Conservation (phyloP, 2,888 invertebrate genomes). For the Myopa tessellatipennis region DNA sequence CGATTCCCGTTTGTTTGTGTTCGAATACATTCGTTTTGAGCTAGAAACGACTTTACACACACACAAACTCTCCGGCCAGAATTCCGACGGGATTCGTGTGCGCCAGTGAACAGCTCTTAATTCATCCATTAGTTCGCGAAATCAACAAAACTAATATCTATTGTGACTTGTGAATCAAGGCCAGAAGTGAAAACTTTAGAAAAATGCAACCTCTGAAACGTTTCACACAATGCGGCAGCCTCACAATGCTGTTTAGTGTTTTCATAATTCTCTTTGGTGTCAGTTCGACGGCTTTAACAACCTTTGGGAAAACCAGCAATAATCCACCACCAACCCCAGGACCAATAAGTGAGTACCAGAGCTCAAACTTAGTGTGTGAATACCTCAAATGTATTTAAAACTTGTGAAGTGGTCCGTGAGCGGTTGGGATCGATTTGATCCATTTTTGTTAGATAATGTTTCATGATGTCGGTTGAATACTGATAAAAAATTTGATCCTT, state of each 20-base stretch:
- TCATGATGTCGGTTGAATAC: no score
- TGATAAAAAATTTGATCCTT: no score
- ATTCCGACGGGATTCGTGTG: no score
- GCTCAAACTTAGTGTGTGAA: not conserved
- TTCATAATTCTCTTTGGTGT: constrained; percentile 68
- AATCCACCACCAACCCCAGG: constrained; percentile 72
- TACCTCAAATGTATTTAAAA: not conserved
- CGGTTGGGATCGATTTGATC: no score
- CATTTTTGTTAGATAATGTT: no score
- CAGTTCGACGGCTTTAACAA: constrained; percentile 75
- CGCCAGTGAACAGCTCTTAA: no score
- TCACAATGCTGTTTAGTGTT: constrained; percentile 67
- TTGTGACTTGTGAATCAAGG: not conserved
- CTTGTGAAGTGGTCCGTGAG: no score
- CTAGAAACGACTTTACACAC: not conserved
- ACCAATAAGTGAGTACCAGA: constrained; percentile 71
- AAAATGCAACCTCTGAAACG: constrained; percentile 68
- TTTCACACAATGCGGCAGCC: constrained; percentile 68
- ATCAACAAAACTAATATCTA: not conserved
- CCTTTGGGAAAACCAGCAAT: constrained; percentile 77
- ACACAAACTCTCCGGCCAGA: no score
- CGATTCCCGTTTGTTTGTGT: not conserved
- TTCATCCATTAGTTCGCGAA: no score
- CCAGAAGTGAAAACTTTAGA: not conserved
- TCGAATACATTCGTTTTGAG: not conserved